Evolutionary conservation across 2,797 vertebrate genomes (phyloP), one percentile per base, ranked within the genome.

Genomic region (Mergus octosetaceus): DNA sequence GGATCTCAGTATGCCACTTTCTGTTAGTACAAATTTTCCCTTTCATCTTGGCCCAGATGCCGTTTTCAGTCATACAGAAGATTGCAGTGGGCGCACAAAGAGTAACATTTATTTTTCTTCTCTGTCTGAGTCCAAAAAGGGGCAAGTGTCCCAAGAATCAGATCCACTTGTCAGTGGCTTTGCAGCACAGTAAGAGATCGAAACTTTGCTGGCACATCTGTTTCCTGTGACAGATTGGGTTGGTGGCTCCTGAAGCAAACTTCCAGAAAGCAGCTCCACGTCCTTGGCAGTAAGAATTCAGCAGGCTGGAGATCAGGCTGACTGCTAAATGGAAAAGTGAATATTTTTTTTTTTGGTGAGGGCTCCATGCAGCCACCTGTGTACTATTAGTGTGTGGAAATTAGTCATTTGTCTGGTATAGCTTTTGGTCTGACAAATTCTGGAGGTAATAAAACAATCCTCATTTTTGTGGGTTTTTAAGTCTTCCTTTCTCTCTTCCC

Each of bases 371-470:
- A 93, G 66, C 75, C 93, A 94, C 95, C 89, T 92, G 94, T 64
- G 58, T 92, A 65, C 62, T 92, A 78, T 95, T 96, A 91, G 69
- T 78, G 28, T 32, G 49, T 96, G 94, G 92, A 93, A 96, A 91
- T 96, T 89, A 96, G 82, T 96, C 70, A 92, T 95, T 97, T 91
- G 92, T 96, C 94, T 96, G 91, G 85, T 89, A 75, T 73, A 93
- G 79, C 78, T 96, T 94, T 95, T 96, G 92, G 85, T 84, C 79
- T 94, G 70, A 89, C 76, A 93, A 91, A 86, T 96, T 86, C 73
- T 95, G 85, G 87, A 94, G 92, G 85, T 91, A 95, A 89, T 96
- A 91, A 87, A 92, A 51, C 70, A 85, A 6, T 91, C 47, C 27
- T 94, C 45, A 79, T 93, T 95, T 89, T 89, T 96, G 85, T 93